Conservation (phyloP, 2,113 vertebrate species). For the Gymnobelideus leadbeateri region DNA sequence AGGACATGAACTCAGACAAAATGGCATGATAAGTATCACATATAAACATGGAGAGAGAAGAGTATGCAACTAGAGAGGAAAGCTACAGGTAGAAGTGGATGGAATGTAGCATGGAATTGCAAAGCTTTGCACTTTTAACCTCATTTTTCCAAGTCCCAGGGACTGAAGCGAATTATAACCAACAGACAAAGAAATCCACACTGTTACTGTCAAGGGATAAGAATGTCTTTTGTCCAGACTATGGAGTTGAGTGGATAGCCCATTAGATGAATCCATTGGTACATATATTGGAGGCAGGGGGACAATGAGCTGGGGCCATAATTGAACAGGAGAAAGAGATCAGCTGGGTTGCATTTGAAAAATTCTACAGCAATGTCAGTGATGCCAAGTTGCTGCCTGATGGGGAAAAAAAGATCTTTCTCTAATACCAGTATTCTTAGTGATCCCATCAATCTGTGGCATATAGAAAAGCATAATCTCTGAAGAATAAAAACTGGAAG, state of each 20-base stretch:
- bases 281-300: neutral
- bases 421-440: neutral
- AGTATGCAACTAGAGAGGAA: neutral
- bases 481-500: neutral
- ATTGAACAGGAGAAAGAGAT: neutral
- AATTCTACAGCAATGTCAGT: neutral
- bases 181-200: neutral
- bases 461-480: neutral
- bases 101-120: neutral
- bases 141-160: neutral
- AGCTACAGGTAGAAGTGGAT: conserved; percentile 11
- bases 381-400: neutral
- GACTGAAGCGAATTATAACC: neutral
- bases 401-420: neutral
- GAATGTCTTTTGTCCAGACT: neutral
- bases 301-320: neutral
- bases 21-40: conserved; percentile 16
- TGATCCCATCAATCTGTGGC: neutral
- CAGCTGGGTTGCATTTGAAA: neutral
- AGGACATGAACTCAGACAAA: neutral
- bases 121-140: neutral
- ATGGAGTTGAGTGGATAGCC: neutral
- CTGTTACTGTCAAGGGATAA: neutral
- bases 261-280: neutral
- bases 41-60: neutral